These are phyloP conservation scores for Sanderia malayensis DNA, from an alignment of 30 jellyfish, hydroid and myxozoan genomes.

Conservation along the genomic window DNA sequence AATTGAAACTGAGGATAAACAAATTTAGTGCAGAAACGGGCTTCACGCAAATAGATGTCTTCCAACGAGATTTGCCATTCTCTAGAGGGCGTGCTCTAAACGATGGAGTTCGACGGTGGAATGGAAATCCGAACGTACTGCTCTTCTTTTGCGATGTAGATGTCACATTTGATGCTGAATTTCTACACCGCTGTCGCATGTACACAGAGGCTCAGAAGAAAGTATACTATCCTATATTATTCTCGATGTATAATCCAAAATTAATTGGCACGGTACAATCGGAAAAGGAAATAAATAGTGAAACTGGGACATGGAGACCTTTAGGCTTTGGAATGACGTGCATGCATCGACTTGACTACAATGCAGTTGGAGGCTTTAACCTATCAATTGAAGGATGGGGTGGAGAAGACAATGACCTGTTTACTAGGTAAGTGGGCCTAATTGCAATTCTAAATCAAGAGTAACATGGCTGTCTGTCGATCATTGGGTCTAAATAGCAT, in stretches of 20 bases:
- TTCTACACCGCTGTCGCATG: conserved; percentile 79
- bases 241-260: conserved; percentile 78
- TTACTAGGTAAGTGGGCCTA: conserved; percentile 76
- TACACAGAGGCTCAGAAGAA: conserved; percentile 42
- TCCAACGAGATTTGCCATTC: conserved; percentile 63
- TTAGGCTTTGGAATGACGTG: conserved; percentile 93
- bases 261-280: conserved; percentile 23
- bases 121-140: conserved; percentile 71
- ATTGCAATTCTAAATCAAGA: too few species aligned
- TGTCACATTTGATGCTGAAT: conserved; percentile 61
- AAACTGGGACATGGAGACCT: conserved; percentile 92
- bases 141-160: conserved; percentile 92
- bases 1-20: conserved; percentile 46
- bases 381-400: conserved; percentile 92
- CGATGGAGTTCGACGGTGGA: conserved; percentile 97
- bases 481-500: too few species aligned
- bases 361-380: conserved; percentile 84
- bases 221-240: conserved; percentile 78
- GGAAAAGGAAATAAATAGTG: conserved; percentile 42
- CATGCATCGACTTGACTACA: conserved; percentile 62
- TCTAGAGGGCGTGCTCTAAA: conserved; percentile 92
- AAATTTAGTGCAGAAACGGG: conserved; percentile 56
- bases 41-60: conserved; percentile 54
- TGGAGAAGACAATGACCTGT: conserved; percentile 85
- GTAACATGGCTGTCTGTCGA: too few species aligned